phyloP scores from a whole-genome alignment of 1,140 invertebrate genomes.

The Brachionus calyciflorus region DNA sequence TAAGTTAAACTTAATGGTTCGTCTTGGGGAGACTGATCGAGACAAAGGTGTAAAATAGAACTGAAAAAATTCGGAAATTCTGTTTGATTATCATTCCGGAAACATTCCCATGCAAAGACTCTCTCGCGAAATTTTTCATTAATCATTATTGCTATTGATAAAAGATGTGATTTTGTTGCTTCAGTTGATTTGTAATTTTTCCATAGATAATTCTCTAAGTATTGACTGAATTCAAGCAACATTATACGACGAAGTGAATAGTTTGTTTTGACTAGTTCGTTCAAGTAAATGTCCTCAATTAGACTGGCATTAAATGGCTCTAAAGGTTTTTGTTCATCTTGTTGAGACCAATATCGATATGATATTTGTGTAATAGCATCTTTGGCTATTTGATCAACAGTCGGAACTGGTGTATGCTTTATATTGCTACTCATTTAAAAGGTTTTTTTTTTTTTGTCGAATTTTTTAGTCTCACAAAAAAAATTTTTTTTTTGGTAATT shows the following conservation, averaged over 20 bases:
- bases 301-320: slow-evolving; percentile 51
- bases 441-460: too few relatives aligned
- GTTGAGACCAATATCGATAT: background rate
- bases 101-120: slow-evolving; percentile 83
- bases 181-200: slow-evolving; percentile 73
- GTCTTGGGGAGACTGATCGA: slow-evolving; percentile 63
- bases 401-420: slow-evolving; percentile 53
- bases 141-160: slow-evolving; percentile 93
- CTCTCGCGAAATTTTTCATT: slow-evolving; percentile 97
- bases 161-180: slow-evolving; percentile 68
- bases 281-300: slow-evolving; percentile 60
- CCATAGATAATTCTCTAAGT: slow-evolving; percentile 94
- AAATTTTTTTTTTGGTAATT: too few relatives aligned
- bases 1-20: slow-evolving; percentile 59
- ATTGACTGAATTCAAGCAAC: slow-evolving; percentile 91
- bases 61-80: slow-evolving; percentile 84
- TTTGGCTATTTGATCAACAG: slow-evolving; percentile 77
- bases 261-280: slow-evolving; percentile 62
- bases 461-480: too few relatives aligned
- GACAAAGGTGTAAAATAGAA: slow-evolving; percentile 71
- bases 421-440: background rate
- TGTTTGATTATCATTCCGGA: slow-evolving; percentile 72
- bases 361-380: slow-evolving; percentile 69
- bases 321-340: background rate
- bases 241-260: slow-evolving; percentile 83